Percentiles rank a stretch among this genome's conserved stretches.
phyloP scores from a whole-genome alignment of 2,888 invertebrate species.

The Nemotelus pantherinus region DNA sequence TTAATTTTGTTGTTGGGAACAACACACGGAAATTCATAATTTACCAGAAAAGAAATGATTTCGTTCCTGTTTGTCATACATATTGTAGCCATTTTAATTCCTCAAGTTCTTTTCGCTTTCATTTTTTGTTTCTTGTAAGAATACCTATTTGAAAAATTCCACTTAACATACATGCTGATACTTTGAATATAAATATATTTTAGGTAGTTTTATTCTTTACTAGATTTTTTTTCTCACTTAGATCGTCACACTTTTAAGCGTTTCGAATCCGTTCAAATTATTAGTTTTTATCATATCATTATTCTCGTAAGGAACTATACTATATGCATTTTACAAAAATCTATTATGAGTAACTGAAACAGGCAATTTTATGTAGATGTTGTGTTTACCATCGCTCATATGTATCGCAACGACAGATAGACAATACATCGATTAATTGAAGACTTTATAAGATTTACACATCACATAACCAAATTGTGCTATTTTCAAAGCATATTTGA shows the following conservation, averaged over 20 bases:
- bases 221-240: not conserved
- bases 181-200: conserved; percentile 30
- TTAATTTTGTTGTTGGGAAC: no score
- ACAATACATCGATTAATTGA: not conserved
- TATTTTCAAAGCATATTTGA: not conserved
- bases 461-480: conserved; percentile 8
- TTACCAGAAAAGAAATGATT: no score
- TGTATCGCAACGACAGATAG: not conserved
- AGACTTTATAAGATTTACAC: not conserved
- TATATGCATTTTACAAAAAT: not conserved
- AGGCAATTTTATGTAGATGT: not conserved
- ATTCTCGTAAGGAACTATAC: conserved; percentile 23
- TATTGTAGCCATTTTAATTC: not conserved
- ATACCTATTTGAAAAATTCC: not conserved
- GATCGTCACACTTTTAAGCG: conserved; percentile 6
- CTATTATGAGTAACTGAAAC: not conserved
- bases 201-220: conserved; percentile 10
- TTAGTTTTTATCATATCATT: not conserved
- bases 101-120: not conserved
- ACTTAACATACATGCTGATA: conserved; percentile 14
- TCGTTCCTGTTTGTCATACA: no score
- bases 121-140: not conserved
- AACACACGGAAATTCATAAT: no score
- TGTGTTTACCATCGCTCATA: not conserved
- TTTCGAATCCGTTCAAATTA: conserved; percentile 7